Conservation (phyloP, 2,888 invertebrate species). For the Thymelicus sylvestris region DNA sequence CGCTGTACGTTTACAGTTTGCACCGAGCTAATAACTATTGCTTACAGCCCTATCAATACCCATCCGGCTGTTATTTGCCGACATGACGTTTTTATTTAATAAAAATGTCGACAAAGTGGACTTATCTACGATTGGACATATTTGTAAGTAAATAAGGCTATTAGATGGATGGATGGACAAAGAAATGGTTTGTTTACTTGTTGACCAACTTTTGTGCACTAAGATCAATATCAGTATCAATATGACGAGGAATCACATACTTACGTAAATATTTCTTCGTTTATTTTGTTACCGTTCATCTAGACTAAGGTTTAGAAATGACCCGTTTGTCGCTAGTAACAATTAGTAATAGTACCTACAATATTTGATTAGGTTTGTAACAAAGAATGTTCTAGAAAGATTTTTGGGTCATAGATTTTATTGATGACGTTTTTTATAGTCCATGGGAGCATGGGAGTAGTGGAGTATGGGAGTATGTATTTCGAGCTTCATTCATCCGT, state of each 20-base stretch:
- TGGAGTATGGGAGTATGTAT: too few species aligned
- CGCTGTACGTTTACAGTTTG: constrained; percentile 45
- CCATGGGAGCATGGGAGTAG: too few species aligned
- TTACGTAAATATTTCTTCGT: background rate
- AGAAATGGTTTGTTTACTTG: constrained; percentile 8
- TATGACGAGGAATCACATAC: background rate
- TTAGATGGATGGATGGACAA: constrained; percentile 41
- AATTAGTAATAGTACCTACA: too few species aligned
- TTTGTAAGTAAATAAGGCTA: constrained; percentile 43
- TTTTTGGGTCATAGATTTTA: too few species aligned
- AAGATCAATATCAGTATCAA: constrained; percentile 1
- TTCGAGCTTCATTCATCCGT: too few species aligned
- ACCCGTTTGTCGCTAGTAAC: too few species aligned
- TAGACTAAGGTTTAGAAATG: too few species aligned
- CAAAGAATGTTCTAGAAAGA: too few species aligned
- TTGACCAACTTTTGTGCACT: background rate
- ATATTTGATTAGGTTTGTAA: too few species aligned
- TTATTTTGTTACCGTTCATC: background rate
- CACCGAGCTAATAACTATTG: constrained; percentile 62
- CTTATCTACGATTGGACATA: constrained; percentile 51
- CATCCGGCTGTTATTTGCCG: constrained; percentile 70
- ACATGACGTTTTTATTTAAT: constrained; percentile 81
- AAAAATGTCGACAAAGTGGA: constrained; percentile 62
- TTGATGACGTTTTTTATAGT: too few species aligned
- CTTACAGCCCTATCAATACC: constrained; percentile 74